Evolutionary conservation across 2,113 vertebrate genomes (phyloP), one percentile per base, ranked within the genome.

Genomic region (Entelurus aequoreus): DNA sequence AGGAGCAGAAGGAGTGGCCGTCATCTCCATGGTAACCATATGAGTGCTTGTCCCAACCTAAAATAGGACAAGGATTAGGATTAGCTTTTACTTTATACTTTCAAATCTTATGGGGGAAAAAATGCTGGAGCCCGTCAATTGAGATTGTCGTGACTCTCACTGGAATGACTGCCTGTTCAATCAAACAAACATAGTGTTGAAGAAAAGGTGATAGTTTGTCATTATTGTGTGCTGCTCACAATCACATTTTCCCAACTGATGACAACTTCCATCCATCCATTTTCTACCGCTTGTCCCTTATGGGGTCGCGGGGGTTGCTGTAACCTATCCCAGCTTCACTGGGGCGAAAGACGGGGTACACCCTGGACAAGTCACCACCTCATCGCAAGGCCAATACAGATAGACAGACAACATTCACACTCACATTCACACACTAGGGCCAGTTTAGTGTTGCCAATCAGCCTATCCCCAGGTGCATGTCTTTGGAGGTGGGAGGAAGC

Each of bases 11-110:
- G 81, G 95, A 98, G 90, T 98, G 94, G 66, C 96, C 95, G 4
- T 98, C 96, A 0, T 98, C 96, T 6, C 96, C 96, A 0, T 98
- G 96, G 90, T 98, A 98, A 88, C 96, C 96, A 66, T 98, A 98
- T 1, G 96, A 98, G 87, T 98, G 95, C 69, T 98, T 98, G 87
- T 98, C 96, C 96, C 96, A 98, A 75, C 96, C 95, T 98, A 5
- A 79, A 74, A 82, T 42, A 66, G 62, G 59, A 54, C 58, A 58
- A 49, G 54, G 73, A 71, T 60, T 54, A 79, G 66, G 75, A 68
- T 78, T 71, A 82, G 62, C 15, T 60, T 67, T 38, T 62, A 69
- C 63, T 64, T 72, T 55, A 55, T 44, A 57, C 59, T 65, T 65
- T 57, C 46, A 69, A 54, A 36, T 47, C 59, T 15, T 61, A 28